phyloP scores from a whole-genome alignment of 2,888 invertebrate genomes.

The Nebria salina region DNA sequence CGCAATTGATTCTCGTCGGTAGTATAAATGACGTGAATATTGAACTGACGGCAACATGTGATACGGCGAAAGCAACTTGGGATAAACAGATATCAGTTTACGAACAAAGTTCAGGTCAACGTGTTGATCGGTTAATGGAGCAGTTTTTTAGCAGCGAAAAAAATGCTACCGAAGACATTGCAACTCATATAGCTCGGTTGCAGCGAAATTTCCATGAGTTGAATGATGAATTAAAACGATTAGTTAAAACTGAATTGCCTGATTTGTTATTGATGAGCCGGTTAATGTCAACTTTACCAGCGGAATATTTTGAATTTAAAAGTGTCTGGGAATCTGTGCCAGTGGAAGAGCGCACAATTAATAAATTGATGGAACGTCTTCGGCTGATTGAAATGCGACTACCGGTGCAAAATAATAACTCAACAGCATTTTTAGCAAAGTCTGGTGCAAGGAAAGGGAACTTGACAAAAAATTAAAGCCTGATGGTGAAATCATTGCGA shows the following conservation, averaged over 20 bases:
- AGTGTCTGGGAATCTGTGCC: too few relatives aligned
- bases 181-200: constrained; percentile 47
- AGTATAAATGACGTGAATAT: too few relatives aligned
- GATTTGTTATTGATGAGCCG: constrained; percentile 48
- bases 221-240: constrained; percentile 48
- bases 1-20: too few relatives aligned
- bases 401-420: too few relatives aligned
- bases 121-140: constrained; percentile 49
- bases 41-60: constrained; percentile 36
- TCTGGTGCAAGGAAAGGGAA: neutral
- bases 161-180: constrained; percentile 47
- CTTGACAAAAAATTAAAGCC: neutral
- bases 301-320: too few relatives aligned
- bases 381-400: too few relatives aligned
- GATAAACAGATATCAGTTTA: constrained; percentile 44
- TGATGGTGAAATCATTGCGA: neutral
- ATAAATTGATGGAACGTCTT: too few relatives aligned
- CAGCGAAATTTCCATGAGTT: constrained; percentile 47
- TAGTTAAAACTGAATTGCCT: constrained; percentile 46
- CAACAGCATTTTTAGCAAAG: too few relatives aligned
- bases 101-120: constrained; percentile 50
- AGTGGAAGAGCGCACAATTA: too few relatives aligned
- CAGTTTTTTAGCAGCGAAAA: constrained; percentile 49
- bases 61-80: constrained; percentile 39
- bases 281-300: too few relatives aligned